Evolutionary conservation across 2,888 invertebrate species (phyloP).

Genomic region (Amitus sp.): DNA sequence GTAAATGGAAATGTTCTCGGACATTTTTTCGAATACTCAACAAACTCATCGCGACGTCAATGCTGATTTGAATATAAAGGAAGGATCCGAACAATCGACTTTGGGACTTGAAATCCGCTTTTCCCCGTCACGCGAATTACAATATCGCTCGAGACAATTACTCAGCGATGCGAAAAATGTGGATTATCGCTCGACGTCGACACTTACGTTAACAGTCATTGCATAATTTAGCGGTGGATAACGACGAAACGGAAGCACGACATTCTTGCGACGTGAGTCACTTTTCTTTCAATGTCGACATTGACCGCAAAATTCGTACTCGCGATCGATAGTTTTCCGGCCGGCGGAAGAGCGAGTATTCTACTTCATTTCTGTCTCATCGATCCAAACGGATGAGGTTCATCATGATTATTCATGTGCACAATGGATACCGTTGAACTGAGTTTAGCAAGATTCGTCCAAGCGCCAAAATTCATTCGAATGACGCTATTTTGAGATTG

Average conservation of each 20-base stretch:
- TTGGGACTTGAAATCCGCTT: neutral
- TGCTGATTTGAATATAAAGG: neutral
- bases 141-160: neutral
- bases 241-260: neutral
- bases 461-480: too few relatives aligned
- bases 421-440: too few relatives aligned
- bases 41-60: neutral
- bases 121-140: neutral
- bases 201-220: too few relatives aligned
- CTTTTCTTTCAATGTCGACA: neutral
- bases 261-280: neutral
- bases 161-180: neutral
- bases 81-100: neutral
- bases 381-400: too few relatives aligned
- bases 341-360: too few relatives aligned
- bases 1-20: too few relatives aligned
- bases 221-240: neutral
- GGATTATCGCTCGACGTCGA: too few relatives aligned
- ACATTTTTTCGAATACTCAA: neutral
- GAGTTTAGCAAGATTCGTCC: too few relatives aligned
- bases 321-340: too few relatives aligned
- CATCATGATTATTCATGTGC: too few relatives aligned
- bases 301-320: neutral
- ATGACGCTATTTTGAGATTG: neutral
- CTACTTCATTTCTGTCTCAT: too few relatives aligned